phyloP scores from a whole-genome alignment of 35 echinoderm and acorn worm species.

The Apostichopus californicus region DNA sequence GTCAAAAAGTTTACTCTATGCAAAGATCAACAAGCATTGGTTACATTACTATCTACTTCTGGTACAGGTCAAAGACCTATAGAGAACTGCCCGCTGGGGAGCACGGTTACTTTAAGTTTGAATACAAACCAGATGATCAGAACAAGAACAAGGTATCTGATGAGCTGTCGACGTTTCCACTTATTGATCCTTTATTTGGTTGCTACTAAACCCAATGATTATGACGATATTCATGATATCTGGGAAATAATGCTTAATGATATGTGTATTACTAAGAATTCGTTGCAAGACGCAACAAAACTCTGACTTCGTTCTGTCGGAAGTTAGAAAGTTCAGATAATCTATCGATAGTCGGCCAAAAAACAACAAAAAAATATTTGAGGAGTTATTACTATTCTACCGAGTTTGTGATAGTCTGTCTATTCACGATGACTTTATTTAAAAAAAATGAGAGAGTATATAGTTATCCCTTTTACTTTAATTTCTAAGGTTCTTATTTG shows the following conservation, averaged over 20 bases:
- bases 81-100: conserved; percentile 52
- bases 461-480: not conserved
- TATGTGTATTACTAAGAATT: not conserved
- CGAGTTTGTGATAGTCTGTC: not conserved
- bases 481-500: not conserved
- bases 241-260: conserved; percentile 37
- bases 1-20: conserved; percentile 61
- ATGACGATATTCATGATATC: conserved; percentile 26
- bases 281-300: conserved; percentile 24
- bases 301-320: not conserved
- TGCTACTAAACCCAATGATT: not conserved
- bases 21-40: conserved; percentile 63
- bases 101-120: conserved; percentile 50
- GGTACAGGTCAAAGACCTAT: conserved; percentile 58
- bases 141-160: conserved; percentile 26
- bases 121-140: conserved; percentile 41
- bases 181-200: not conserved
- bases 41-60: conserved; percentile 43
- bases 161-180: conserved; percentile 40
- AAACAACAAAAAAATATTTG: not conserved
- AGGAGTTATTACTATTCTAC: not conserved
- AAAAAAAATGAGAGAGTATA: not conserved
- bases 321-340: not conserved
- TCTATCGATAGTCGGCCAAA: not conserved
- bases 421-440: conserved; percentile 42